Evolutionary conservation across 1,140 invertebrate genomes (phyloP).

Genomic region (Nixonia krombeini): DNA sequence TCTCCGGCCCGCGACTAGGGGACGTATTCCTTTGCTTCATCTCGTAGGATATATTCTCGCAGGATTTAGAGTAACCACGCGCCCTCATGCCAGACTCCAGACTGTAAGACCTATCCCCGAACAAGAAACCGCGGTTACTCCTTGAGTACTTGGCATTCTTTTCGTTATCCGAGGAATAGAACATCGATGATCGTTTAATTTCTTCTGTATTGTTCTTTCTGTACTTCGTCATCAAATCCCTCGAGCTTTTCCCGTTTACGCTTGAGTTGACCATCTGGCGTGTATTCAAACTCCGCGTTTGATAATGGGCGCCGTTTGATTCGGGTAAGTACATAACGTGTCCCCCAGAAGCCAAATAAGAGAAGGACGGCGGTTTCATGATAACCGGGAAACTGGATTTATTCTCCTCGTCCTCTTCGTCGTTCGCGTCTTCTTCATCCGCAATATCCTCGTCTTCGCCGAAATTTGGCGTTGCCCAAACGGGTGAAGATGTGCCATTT

Average conservation of each 20-base stretch:
- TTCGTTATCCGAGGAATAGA: conserved; percentile 11
- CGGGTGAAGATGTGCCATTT: conserved; percentile 27
- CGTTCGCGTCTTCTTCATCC: conserved; percentile 55
- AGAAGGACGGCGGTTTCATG: conserved; percentile 70
- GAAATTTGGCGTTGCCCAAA: conserved; percentile 52
- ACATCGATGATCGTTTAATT: conserved; percentile 1
- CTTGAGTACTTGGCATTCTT: conserved; percentile 12
- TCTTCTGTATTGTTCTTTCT: conserved; percentile 20
- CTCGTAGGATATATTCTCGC: conserved; percentile 63
- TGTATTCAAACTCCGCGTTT: conserved; percentile 47
- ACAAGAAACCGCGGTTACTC: conserved; percentile 5
- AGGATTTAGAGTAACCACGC: conserved; percentile 63
- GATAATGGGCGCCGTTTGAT: conserved; percentile 56
- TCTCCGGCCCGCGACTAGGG: conserved; percentile 47
- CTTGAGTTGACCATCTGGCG: no score
- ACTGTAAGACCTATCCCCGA: conserved; percentile 36
- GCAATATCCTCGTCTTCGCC: conserved; percentile 57
- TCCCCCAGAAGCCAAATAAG: conserved; percentile 72
- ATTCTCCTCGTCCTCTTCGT: conserved; percentile 54
- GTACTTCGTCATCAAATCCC: conserved; percentile 31
- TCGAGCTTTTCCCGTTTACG: no score
- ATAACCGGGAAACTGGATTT: conserved; percentile 56
- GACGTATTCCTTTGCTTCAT: conserved; percentile 52
- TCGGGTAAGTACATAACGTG: conserved; percentile 87
- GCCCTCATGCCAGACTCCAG: conserved; percentile 11